A percentile compares a stretch with the other conserved stretches of the same genome.
Evolutionary conservation across 2,888 invertebrate genomes (phyloP).

Genomic region (Ectobius pallidus): DNA sequence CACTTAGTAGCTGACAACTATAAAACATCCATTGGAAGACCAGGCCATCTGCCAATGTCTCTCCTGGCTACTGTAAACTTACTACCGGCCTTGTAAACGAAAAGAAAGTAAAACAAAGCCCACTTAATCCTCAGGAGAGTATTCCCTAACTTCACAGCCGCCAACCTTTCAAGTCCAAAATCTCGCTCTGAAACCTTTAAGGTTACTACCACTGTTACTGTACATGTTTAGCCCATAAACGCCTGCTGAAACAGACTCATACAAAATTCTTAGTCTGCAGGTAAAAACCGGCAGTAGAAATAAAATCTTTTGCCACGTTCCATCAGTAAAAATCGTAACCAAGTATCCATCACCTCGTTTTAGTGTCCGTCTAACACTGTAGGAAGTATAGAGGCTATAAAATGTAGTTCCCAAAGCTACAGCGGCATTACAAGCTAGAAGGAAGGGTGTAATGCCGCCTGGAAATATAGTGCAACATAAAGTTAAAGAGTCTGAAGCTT

Average conservation of each 20-base stretch:
- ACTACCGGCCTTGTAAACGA: not conserved
- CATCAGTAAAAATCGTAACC: slow-evolving; percentile 17
- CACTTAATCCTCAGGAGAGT: not conserved
- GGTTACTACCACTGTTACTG: not conserved
- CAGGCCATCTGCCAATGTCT: not conserved
- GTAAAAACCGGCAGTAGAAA: not conserved
- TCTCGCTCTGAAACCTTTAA: not conserved
- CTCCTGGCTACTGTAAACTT: not conserved
- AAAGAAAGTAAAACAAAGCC: not conserved
- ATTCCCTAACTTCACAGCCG: not conserved
- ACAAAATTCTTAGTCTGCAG: not conserved
- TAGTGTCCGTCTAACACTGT: not conserved
- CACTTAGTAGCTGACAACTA: not conserved
- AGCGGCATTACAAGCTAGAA: not conserved
- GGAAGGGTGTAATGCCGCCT: not conserved
- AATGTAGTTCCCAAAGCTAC: not conserved
- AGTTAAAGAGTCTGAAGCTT: not conserved
- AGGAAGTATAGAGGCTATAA: not conserved
- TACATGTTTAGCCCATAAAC: slow-evolving; percentile 6
- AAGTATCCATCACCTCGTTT: not conserved
- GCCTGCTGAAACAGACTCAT: not conserved
- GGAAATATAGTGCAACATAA: not conserved
- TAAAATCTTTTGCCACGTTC: slow-evolving; percentile 6
- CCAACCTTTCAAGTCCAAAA: not conserved
- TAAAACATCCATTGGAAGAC: not conserved